phyloP scores from a whole-genome alignment of 2,797 vertebrate species.

The Enteromius treurensis region DNA sequence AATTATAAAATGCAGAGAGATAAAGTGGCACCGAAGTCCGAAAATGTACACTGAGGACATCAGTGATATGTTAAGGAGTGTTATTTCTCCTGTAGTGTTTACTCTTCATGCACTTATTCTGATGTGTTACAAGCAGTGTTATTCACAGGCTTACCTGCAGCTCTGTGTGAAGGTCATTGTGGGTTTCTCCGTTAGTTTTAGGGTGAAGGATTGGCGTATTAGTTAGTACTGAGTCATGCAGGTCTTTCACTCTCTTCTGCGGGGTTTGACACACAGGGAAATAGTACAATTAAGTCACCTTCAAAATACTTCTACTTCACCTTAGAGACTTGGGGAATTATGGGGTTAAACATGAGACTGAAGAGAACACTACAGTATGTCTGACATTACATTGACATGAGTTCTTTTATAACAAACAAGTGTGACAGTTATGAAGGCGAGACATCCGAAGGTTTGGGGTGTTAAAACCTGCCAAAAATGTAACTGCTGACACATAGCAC shows the following conservation, averaged over 20 bases:
- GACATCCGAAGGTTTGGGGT: neutral
- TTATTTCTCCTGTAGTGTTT: neutral
- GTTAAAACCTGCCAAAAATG: conserved; percentile 11
- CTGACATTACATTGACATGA: neutral
- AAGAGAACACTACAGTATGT: neutral
- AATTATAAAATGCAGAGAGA: neutral
- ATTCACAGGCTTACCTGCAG: conserved; percentile 78
- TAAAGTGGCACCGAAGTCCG: neutral
- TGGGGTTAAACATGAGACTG: neutral
- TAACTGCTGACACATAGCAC: conserved; percentile 28
- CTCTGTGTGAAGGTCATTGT: conserved; percentile 66
- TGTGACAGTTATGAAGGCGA: conserved; percentile 24
- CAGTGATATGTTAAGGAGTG: neutral
- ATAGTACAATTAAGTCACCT: neutral
- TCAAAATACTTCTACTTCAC: neutral
- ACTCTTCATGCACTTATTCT: neutral
- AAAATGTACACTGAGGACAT: conserved; percentile 10
- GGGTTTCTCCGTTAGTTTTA: conserved; percentile 65
- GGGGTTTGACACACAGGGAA: conserved; percentile 62
- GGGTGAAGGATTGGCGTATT: conserved; percentile 76
- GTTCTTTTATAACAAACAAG: conserved; percentile 10
- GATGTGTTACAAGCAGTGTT: neutral
- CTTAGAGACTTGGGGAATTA: neutral
- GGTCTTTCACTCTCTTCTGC: conserved; percentile 80
- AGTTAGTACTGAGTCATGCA: conserved; percentile 83